Conservation (phyloP, 2,113 vertebrate genomes). For the Brachypodius melanocephalos region DNA sequence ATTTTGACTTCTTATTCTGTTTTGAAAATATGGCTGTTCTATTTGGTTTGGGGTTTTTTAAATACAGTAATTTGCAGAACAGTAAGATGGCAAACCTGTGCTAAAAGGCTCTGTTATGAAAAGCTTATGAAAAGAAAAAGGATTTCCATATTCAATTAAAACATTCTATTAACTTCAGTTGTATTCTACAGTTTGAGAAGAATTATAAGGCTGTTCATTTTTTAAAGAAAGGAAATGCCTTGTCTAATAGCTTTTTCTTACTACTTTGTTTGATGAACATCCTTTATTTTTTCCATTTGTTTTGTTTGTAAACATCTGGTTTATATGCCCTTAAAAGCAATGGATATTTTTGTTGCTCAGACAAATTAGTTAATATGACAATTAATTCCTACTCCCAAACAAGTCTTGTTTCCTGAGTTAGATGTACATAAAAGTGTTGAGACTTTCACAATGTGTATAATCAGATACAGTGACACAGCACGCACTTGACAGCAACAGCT, state of each 20-base stretch:
- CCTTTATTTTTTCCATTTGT: not conserved
- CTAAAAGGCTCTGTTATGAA: not conserved
- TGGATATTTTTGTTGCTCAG: not conserved
- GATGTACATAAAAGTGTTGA: not conserved
- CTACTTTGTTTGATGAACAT: not conserved
- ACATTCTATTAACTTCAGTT: not conserved
- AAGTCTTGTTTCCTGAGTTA: not conserved
- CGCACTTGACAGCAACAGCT: slow-evolving; percentile 42
- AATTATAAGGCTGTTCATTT: not conserved
- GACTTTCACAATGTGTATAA: not conserved
- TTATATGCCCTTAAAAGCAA: slow-evolving; percentile 11
- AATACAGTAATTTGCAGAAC: not conserved
- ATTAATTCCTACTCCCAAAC: not conserved
- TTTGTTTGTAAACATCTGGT: not conserved
- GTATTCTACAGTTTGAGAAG: not conserved
- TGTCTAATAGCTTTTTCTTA: not conserved
- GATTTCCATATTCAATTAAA: not conserved
- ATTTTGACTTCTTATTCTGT: not conserved
- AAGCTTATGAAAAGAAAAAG: not conserved
- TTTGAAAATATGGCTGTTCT: not conserved
- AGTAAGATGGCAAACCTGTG: not conserved
- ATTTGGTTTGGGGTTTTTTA: not conserved
- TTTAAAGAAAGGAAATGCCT: not conserved
- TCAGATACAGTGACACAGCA: slow-evolving; percentile 2
- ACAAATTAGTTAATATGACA: slow-evolving; percentile 8